Percentiles rank a stretch among this genome's conserved stretches.
Evolutionary conservation across 2,797 vertebrate species (phyloP).

Genomic region (Hapalemur alaotrensis): DNA sequence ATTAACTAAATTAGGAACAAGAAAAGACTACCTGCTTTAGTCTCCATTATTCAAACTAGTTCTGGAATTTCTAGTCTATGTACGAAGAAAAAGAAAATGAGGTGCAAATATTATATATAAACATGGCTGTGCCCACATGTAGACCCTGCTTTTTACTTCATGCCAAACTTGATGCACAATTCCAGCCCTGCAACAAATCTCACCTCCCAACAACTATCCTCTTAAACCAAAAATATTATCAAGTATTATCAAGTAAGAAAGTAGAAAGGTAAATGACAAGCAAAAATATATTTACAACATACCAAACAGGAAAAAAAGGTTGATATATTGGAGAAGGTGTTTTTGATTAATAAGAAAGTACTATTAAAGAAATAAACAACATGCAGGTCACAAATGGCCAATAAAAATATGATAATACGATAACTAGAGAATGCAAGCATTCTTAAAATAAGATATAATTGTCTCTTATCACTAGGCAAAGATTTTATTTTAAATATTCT

Average conservation of each 20-base stretch:
- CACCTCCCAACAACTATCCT: neutral
- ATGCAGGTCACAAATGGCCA: neutral
- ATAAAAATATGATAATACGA: neutral
- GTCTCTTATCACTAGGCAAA: neutral
- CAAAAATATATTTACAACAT: slow-evolving; percentile 3
- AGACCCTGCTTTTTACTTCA: slow-evolving; percentile 16
- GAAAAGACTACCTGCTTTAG: neutral
- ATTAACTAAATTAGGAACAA: slow-evolving; percentile 30
- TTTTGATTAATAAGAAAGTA: neutral
- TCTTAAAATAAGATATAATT: neutral
- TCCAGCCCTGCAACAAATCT: neutral
- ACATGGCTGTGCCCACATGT: neutral
- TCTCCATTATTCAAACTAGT: neutral
- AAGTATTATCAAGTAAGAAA: neutral
- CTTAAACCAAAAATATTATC: neutral
- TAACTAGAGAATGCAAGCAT: neutral
- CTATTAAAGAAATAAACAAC: neutral
- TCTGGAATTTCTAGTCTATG: neutral
- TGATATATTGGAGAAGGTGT: neutral
- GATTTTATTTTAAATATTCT: neutral
- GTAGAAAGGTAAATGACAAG: neutral
- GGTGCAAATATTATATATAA: neutral
- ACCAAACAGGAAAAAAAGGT: neutral
- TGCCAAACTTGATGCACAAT: neutral
- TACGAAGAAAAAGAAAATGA: neutral